Evolutionary conservation across 2,797 vertebrate species (phyloP).

Genomic region (Neosilurus mollespiculum): DNA sequence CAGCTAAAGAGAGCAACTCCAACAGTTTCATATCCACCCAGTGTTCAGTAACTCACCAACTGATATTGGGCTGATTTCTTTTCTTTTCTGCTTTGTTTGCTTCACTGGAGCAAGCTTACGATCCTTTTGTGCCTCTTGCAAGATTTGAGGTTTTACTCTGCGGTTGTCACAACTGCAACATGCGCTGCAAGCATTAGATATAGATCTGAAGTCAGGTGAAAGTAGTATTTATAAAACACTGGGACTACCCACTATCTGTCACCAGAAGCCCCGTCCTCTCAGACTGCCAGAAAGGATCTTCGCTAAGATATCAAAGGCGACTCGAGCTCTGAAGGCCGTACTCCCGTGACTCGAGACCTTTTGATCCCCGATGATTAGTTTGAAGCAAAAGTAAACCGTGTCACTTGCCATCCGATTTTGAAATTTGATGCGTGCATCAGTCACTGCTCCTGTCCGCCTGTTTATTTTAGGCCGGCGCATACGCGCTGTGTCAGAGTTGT

Average conservation of each 20-base stretch:
- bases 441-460: background rate
- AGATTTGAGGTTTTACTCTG: slow-evolving; percentile 7
- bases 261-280: background rate
- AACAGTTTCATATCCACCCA: background rate
- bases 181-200: background rate
- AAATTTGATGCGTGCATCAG: background rate
- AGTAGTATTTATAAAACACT: background rate
- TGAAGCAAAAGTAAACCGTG: background rate
- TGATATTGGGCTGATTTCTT: background rate
- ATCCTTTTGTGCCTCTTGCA: background rate
- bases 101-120: background rate
- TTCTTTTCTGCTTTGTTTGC: background rate
- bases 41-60: background rate
- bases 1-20: background rate
- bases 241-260: background rate
- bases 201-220: background rate
- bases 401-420: too few relatives aligned
- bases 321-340: background rate
- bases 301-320: background rate
- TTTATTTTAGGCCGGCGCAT: background rate
- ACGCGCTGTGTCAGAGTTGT: background rate
- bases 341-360: background rate
- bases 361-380: background rate
- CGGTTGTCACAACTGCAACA: background rate
- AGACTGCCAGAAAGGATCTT: background rate